phyloP scores from a whole-genome alignment of 1,140 invertebrate genomes.

The Procambarus clarkii region DNA sequence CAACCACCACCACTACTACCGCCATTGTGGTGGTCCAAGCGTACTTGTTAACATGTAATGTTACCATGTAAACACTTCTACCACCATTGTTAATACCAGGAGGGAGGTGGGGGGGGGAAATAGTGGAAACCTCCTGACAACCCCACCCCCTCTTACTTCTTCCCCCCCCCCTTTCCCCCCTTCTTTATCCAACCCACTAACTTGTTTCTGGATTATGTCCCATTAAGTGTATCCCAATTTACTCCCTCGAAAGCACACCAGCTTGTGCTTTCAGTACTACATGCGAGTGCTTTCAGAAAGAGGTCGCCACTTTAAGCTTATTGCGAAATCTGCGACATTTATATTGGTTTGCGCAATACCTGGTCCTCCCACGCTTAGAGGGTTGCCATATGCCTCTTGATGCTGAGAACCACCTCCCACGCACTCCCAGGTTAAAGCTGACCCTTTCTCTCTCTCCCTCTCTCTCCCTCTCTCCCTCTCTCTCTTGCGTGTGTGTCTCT shows the following conservation, averaged over 20 bases:
- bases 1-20: no score
- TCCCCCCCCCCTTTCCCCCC: background rate
- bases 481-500: no score
- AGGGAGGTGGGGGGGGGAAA: background rate
- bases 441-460: background rate
- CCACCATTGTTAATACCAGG: background rate
- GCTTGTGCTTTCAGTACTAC: no score
- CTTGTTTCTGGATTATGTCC: background rate
- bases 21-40: no score
- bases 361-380: constrained; percentile 1
- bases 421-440: constrained; percentile 15
- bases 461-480: background rate
- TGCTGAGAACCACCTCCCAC: constrained; percentile 18
- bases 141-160: background rate
- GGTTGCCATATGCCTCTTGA: constrained; percentile 8
- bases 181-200: background rate
- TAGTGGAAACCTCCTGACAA: no score
- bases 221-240: no score
- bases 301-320: no score
- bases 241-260: no score
- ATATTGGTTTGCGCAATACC: background rate
- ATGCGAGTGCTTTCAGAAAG: no score
- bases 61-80: background rate
- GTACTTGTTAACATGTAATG: background rate
- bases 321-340: background rate